Evolutionary conservation across 2,113 vertebrate genomes (phyloP).

Genomic region (Microcebus jonahi): DNA sequence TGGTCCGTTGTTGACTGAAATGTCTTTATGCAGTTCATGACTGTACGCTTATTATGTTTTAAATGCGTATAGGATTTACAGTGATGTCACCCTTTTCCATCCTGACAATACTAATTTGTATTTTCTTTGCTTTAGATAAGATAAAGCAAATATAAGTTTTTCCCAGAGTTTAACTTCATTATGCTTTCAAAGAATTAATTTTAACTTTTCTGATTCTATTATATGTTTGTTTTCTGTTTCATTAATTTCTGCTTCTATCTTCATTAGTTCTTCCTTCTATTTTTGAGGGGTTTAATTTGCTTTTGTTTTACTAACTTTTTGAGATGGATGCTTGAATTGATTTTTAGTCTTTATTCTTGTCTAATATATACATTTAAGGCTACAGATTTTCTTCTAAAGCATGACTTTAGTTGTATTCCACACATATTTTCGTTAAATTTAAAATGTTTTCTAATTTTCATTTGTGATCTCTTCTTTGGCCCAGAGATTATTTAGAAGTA

Average conservation of each 20-base stretch:
- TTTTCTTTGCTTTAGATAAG: background rate
- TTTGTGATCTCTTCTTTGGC: background rate
- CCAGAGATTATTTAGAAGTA: background rate
- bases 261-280: background rate
- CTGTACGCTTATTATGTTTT: background rate
- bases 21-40: no score
- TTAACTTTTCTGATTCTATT: background rate
- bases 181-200: conserved; percentile 1
- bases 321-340: background rate
- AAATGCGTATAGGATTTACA: background rate
- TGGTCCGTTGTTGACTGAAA: no score
- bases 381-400: background rate
- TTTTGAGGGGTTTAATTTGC: background rate
- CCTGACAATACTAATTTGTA: background rate
- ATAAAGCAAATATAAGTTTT: background rate
- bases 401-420: background rate
- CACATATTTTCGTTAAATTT: background rate
- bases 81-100: background rate
- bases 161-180: background rate
- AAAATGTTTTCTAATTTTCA: conserved; percentile 18
- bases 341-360: background rate
- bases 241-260: background rate
- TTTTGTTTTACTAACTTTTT: background rate
- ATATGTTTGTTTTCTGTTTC: background rate
- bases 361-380: background rate